Evolutionary conservation across 2,113 vertebrate species (phyloP).

Genomic region (Ctenodactylus gundi): DNA sequence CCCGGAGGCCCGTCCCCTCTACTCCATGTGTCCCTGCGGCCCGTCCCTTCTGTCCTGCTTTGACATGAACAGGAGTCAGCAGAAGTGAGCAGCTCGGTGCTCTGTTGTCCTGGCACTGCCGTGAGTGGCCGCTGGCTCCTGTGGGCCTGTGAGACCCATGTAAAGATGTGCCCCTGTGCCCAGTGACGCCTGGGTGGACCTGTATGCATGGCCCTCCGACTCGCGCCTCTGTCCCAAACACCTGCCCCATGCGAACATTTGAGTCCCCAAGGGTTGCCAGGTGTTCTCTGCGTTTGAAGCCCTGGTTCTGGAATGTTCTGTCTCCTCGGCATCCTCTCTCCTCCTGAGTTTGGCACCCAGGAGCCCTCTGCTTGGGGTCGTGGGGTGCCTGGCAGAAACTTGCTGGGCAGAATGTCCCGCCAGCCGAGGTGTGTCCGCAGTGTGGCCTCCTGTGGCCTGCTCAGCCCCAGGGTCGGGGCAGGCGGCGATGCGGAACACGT

Average conservation of each 20-base stretch:
- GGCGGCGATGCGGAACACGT: not conserved
- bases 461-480: not conserved
- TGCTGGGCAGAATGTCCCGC: not conserved
- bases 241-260: fast-evolving
- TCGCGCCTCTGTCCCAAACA: fast-evolving
- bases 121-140: fast-evolving
- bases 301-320: not conserved
- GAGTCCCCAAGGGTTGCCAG: not conserved
- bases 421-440: not conserved
- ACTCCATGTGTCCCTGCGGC: not conserved
- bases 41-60: not conserved
- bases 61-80: not conserved
- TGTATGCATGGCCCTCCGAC: fast-evolving
- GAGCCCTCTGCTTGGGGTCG: not conserved
- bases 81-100: not conserved
- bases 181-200: fast-evolving
- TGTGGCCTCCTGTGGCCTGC: not conserved
- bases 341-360: not conserved
- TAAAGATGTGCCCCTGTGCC: fast-evolving
- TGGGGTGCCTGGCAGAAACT: not conserved
- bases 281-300: too few species aligned
- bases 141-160: fast-evolving
- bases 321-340: not conserved
- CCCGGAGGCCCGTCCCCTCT: not conserved
- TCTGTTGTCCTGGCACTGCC: too few species aligned